Evolutionary conservation across 2,797 vertebrate species (phyloP).

Genomic region (Dallia pectoralis): DNA sequence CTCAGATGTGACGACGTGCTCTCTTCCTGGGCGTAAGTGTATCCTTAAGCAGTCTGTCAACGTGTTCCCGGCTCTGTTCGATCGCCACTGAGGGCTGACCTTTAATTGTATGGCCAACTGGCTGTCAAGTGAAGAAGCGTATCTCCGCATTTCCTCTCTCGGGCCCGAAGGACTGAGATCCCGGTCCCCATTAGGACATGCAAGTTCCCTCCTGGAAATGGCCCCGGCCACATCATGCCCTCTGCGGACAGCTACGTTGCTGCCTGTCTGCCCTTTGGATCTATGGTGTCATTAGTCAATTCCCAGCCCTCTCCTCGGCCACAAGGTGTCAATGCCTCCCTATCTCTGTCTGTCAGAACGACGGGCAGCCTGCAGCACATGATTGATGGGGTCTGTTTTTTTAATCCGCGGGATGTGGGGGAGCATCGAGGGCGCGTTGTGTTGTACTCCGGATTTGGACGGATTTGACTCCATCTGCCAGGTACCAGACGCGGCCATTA

Average conservation of each 20-base stretch:
- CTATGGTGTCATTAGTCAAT: not conserved
- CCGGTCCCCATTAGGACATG: slow-evolving; percentile 28
- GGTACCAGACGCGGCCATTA: slow-evolving; percentile 6
- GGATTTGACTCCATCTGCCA: slow-evolving; percentile 6
- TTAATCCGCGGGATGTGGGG: slow-evolving; percentile 53
- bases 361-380: slow-evolving; percentile 13
- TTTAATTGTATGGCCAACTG: slow-evolving; percentile 41
- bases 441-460: slow-evolving; percentile 1
- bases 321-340: slow-evolving; percentile 26
- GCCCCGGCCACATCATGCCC: not conserved
- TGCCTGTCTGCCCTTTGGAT: slow-evolving; percentile 5
- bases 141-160: slow-evolving; percentile 31
- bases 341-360: slow-evolving; percentile 9
- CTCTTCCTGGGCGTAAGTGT: slow-evolving; percentile 25
- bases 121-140: slow-evolving; percentile 42
- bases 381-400: slow-evolving; percentile 57
- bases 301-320: not conserved
- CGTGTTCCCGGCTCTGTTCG: slow-evolving; percentile 42
- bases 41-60: slow-evolving; percentile 49
- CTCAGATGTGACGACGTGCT: not conserved
- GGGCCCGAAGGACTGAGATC: slow-evolving; percentile 7
- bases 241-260: not conserved
- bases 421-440: slow-evolving; percentile 44
- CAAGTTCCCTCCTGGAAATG: not conserved
- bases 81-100: slow-evolving; percentile 44